A percentile compares a stretch with the other conserved stretches of the same genome.
phyloP scores from a whole-genome alignment of 2,113 vertebrate species.

The Caranx melampygus region DNA sequence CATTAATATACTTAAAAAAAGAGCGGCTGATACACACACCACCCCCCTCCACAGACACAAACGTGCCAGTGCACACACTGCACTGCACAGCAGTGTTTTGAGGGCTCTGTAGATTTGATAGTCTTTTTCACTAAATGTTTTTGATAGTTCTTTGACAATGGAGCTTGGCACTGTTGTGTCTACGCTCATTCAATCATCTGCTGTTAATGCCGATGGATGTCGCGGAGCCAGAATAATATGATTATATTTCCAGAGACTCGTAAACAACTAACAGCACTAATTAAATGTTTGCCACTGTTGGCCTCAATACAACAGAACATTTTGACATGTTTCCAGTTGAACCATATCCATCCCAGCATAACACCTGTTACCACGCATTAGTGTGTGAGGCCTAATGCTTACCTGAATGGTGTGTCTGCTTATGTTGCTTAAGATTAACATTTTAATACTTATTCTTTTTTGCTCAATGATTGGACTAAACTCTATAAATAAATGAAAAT shows the following conservation, averaged over 20 bases:
- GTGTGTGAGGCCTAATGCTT: background rate
- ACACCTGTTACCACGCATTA: background rate
- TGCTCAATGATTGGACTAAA: no score
- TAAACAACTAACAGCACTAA: background rate
- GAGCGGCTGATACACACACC: slow-evolving; percentile 1
- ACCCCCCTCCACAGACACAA: background rate
- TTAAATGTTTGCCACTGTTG: background rate
- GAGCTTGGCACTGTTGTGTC: background rate
- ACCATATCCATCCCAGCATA: background rate
- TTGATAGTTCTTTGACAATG: background rate
- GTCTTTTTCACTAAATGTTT: background rate
- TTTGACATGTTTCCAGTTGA: background rate
- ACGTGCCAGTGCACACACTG: background rate
- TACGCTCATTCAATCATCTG: slow-evolving; percentile 1
- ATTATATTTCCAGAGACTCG: background rate
- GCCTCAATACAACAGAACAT: background rate
- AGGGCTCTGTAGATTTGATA: background rate
- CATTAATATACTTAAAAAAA: slow-evolving; percentile 55
- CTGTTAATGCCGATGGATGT: background rate
- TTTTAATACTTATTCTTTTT: no score
- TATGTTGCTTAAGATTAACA: background rate
- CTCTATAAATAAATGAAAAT: no score
- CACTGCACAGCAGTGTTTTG: background rate
- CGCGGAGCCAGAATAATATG: background rate
- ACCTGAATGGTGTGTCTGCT: background rate